Base-by-base conservation (phyloP, 2,888 invertebrate genomes). In the Cephalotes varians region DNA sequence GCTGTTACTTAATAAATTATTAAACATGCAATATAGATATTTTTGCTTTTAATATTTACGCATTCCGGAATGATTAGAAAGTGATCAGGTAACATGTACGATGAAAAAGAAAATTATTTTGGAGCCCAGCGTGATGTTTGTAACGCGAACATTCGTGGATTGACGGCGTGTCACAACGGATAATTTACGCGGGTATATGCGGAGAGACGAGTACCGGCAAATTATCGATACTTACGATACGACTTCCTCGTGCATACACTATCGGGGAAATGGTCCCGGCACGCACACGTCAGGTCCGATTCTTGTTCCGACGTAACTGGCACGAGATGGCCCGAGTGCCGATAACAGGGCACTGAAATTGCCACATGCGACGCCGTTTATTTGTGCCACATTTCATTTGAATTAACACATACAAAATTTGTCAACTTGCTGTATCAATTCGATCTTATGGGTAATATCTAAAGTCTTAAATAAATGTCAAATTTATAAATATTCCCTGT, bases 161-260 rank as follows among this genome's bases (percentile, higher is more conserved):
- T 44, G 77, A 67, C 54, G 54, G 54, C 37, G 40, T 31, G 40
- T 77, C 76, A 76, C 51, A 37, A 34, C 25, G 51, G 40, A 54
- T 64, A 64, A 76, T 76, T 65, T 76, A 56, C 74, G 62, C 62
- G 62, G 9, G 21, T 34, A 47, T 60, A 25, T 3, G 15, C 37
- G 62, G 15, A 6, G n/a, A n/a, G n/a, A 28, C 37, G 51, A 77
- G 56, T 34, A 40, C 31, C 76, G 21, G 18, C 40, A 56, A 77
- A 77, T 77, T 77, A 77, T 44, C 77, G 69, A 28, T 77, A 67
- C 54, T 77, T 67, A 67, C 54, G 54, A 67, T 40, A 40, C 40
- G 51, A 67, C 67, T 67, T 77, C 40, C 54, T 77, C 77, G 40
- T 56, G 56, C 31, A 65, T 34, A 44, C 44, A 54, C 25, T 47